Conservation (phyloP, 2,797 vertebrate species). For the Margarornis squamiger region DNA sequence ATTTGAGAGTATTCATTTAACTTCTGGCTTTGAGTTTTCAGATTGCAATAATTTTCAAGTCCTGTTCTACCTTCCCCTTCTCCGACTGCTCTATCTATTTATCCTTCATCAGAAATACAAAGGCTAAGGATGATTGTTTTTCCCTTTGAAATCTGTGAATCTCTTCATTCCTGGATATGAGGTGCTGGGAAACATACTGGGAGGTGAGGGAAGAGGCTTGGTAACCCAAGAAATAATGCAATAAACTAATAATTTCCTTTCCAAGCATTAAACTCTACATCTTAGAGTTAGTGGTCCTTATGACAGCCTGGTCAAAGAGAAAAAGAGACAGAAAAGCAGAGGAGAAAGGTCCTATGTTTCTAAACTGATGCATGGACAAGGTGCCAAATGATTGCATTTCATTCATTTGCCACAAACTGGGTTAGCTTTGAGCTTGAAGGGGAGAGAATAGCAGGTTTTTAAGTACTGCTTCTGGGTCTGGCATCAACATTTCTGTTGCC, state of each 20-base stretch:
- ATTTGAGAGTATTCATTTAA: not conserved
- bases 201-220: not conserved
- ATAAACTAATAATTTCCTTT: not conserved
- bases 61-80: not conserved
- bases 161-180: not conserved
- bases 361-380: not conserved
- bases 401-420: conserved; percentile 52
- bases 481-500: conserved; percentile 46
- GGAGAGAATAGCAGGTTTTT: conserved; percentile 54
- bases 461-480: conserved; percentile 68
- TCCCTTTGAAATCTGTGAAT: not conserved
- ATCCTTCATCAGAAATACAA: not conserved
- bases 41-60: not conserved
- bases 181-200: not conserved
- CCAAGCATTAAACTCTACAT: not conserved
- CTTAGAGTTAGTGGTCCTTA: not conserved
- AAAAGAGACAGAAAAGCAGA: not conserved
- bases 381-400: conserved; percentile 31
- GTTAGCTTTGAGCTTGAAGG: conserved; percentile 55
- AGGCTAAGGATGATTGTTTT: not conserved
- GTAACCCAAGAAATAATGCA: not conserved
- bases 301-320: not conserved
- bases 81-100: not conserved
- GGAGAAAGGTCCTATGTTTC: not conserved
- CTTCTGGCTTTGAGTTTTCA: not conserved